phyloP scores from a whole-genome alignment of 2,797 vertebrate species.

The Aulostomus chinensis region DNA sequence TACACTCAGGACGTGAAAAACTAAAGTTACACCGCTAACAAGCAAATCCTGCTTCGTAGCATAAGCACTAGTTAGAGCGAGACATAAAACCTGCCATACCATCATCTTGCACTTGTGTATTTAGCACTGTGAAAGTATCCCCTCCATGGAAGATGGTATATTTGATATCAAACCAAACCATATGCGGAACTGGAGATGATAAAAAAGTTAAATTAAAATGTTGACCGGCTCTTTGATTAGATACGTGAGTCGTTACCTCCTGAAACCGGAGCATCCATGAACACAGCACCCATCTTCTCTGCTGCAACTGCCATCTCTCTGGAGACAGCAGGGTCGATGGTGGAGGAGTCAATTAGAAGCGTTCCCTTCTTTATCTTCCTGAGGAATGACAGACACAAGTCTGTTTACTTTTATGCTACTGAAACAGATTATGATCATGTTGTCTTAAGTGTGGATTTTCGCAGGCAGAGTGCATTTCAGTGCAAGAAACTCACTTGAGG shows the following conservation, averaged over 20 bases:
- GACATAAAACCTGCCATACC: too few species aligned
- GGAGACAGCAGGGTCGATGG: conserved; percentile 93
- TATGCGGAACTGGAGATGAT: too few species aligned
- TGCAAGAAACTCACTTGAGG: conserved; percentile 69
- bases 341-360: conserved; percentile 96
- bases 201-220: background rate
- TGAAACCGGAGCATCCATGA: conserved; percentile 98
- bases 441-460: too few species aligned
- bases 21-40: too few species aligned
- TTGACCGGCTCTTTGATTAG: background rate
- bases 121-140: too few species aligned
- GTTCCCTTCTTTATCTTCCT: conserved; percentile 98
- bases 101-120: too few species aligned
- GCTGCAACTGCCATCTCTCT: conserved; percentile 91
- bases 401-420: background rate
- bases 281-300: conserved; percentile 96
- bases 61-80: too few species aligned
- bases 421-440: too few species aligned
- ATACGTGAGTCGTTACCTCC: conserved; percentile 83
- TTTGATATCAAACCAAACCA: too few species aligned
- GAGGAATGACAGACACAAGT: conserved; percentile 11
- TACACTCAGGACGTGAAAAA: too few species aligned
- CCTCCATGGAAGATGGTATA: too few species aligned
- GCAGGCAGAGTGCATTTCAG: background rate
- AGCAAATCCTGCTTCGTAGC: too few species aligned